Conservation (phyloP, 2,888 invertebrate genomes). For the Dryobota labecula region DNA sequence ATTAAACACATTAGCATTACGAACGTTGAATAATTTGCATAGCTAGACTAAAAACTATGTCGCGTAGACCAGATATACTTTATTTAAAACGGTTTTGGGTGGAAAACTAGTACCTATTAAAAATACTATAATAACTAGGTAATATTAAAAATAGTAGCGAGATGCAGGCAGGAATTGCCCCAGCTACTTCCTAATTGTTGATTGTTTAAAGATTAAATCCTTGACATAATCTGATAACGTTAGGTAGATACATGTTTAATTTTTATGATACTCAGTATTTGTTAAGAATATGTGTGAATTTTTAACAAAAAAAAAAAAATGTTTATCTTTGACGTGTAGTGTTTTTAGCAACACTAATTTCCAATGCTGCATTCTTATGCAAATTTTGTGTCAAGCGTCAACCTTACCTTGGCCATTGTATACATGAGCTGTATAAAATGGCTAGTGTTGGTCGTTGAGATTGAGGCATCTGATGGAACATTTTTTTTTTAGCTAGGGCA, state of each 20-base stretch:
- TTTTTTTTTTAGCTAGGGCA: no score
- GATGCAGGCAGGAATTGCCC: not conserved
- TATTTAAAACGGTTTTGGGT: slow-evolving; percentile 2
- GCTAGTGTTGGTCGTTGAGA: not conserved
- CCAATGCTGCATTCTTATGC: slow-evolving; percentile 1
- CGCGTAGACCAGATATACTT: slow-evolving; percentile 6
- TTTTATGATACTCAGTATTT: slow-evolving; percentile 14
- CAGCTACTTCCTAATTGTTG: slow-evolving; percentile 29
- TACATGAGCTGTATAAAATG: not conserved
- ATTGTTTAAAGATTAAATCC: slow-evolving; percentile 45
- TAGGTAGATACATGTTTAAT: not conserved
- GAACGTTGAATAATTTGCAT: slow-evolving; percentile 13
- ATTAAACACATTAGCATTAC: slow-evolving; percentile 17
- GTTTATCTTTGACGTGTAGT: not conserved
- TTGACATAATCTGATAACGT: slow-evolving; percentile 54
- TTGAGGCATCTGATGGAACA: not conserved
- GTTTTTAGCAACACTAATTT: slow-evolving; percentile 3
- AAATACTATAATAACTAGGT: not conserved
- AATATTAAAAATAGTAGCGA: not conserved
- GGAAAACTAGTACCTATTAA: not conserved
- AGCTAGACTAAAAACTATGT: not conserved
- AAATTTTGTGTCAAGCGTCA: not conserved
- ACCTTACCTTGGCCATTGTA: not conserved
- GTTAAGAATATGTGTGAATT: slow-evolving; percentile 43
- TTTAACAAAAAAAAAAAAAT: not conserved